Base-by-base conservation (phyloP, 53 echinoderm and acorn worm genomes). In the Mesocentrotus franciscanus region DNA sequence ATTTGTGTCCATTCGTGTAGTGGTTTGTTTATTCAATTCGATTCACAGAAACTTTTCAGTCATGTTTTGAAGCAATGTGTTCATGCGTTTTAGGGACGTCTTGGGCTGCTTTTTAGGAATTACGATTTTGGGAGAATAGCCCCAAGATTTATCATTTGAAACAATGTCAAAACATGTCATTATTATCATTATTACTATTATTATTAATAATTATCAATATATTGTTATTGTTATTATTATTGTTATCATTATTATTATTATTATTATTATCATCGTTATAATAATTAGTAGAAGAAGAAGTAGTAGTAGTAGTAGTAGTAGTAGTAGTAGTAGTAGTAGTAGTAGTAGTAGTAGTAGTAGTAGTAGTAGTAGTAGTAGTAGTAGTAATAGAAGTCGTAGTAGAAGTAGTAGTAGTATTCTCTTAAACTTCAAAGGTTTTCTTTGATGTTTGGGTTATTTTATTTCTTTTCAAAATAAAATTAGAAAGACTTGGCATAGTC, bases 331-430 rank as follows among this genome's bases (percentile, higher is more conserved):
- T 68, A 91, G 92, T 68, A 91, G 92, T 91, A 91, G 92, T 11
- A 91, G 92, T 91, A 91, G 92, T 68, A 91, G 92, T 91, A 91
- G 92, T 61, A 91, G 92, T 68, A 91, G 92, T 68, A 91, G 92
- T 91, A 91, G 92, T 61, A 91, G 92, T 91, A 91, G 92, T 91
- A 91, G 92, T 68, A 91, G 92, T 61, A 91, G 92, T 61, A 91
- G 92, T 34, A 91, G 92, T 61, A 91, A 20, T 49, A 85, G 39
- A 39, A 85, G 85, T 55, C 0, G 85, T 85, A 85, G 85, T 91
- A 91, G 62, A 22, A 91, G 92, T 62, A 60, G 33, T 92, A n/a
- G 92, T 90, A 91, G 27, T 91, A 71, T 27, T 10, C 20, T 71
- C 13, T 16, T 34, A 78, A 42, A 39, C 36, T 8, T 36, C 8